These are phyloP conservation scores for Forbesichthys papilliferus DNA, from an alignment of 2,113 vertebrate genomes.

Conservation along the genomic window DNA sequence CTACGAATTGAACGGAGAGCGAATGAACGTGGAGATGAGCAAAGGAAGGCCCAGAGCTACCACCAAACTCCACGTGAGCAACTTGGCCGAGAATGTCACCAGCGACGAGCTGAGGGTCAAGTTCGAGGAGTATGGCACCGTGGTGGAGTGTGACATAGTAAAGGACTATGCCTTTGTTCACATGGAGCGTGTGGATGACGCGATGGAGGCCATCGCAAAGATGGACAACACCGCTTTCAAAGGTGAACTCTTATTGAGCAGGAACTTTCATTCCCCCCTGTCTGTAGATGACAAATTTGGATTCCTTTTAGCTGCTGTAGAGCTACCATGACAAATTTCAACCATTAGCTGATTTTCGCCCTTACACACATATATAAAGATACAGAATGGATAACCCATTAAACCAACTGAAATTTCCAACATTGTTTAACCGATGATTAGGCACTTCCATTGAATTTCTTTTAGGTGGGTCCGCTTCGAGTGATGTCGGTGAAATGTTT, in stretches of 20 bases:
- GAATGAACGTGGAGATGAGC: constrained; percentile 93
- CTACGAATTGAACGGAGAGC: constrained; percentile 85
- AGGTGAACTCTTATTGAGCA: constrained; percentile 79
- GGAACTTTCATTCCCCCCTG: constrained; percentile 44
- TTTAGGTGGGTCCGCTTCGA: no score
- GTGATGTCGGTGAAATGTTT: no score
- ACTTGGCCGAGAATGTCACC: constrained; percentile 82
- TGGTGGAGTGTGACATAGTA: constrained; percentile 94
- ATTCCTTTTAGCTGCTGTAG: constrained; percentile 25
- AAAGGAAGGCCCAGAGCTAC: constrained; percentile 88
- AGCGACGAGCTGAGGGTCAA: constrained; percentile 83
- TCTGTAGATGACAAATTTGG: constrained; percentile 30
- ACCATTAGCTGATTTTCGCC: neutral
- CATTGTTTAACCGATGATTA: no score
- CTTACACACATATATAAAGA: no score
- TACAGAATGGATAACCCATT: no score
- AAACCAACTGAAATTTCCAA: no score
- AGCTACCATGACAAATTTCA: constrained; percentile 11
- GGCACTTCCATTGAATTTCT: no score
- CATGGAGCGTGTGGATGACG: constrained; percentile 92
- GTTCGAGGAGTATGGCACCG: constrained; percentile 89
- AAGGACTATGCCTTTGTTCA: constrained; percentile 96
- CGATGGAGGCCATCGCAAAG: constrained; percentile 87
- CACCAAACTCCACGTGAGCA: constrained; percentile 93
- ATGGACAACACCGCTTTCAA: constrained; percentile 89